phyloP scores from a whole-genome alignment of 2,797 vertebrate genomes.

The Spinus olivaceus region DNA sequence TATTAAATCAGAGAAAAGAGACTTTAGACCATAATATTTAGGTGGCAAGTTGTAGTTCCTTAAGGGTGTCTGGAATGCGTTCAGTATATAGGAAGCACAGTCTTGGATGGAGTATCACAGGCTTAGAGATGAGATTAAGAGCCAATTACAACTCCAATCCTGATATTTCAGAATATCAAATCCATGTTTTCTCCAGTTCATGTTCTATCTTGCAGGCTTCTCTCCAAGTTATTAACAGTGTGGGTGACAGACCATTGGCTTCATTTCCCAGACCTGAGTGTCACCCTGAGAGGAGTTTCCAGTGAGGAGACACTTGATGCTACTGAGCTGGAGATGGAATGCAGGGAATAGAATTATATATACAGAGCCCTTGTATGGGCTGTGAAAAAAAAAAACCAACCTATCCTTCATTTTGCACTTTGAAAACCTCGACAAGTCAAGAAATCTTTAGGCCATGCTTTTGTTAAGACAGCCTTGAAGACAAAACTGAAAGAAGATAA shows the following conservation, averaged over 20 bases:
- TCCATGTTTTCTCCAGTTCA: neutral
- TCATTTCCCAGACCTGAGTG: neutral
- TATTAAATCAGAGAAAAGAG: neutral
- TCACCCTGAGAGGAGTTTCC: neutral
- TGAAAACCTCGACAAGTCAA: neutral
- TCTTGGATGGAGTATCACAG: neutral
- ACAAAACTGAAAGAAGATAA: neutral
- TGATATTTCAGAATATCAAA: neutral
- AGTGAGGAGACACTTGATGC: neutral
- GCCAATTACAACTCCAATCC: neutral
- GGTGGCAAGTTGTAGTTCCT: neutral
- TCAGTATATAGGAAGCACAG: neutral
- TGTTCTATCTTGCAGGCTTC: neutral
- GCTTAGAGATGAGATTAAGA: neutral
- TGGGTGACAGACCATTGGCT: neutral
- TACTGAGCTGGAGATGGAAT: neutral
- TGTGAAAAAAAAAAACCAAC: neutral
- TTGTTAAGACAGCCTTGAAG: neutral
- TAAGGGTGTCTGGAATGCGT: fast-evolving
- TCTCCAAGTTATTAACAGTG: neutral
- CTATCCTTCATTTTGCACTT: neutral
- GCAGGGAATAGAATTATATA: neutral
- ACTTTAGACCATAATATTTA: neutral
- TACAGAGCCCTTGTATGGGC: neutral
- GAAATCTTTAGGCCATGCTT: neutral